Conservation (phyloP, 2,888 invertebrate genomes). For the Adelphocoris suturalis region DNA sequence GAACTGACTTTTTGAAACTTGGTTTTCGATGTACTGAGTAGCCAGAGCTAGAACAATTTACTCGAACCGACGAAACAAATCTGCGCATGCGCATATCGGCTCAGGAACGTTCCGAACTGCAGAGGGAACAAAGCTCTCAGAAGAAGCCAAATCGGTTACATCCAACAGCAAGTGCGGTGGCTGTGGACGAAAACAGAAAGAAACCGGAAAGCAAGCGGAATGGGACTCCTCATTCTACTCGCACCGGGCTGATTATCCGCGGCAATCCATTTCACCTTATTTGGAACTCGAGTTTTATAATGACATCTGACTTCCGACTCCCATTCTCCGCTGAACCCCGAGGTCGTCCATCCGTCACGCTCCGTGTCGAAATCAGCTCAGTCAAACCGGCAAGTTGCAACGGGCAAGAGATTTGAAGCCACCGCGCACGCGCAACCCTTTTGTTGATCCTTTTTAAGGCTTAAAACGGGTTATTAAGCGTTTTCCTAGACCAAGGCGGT, state of each 20-base stretch:
- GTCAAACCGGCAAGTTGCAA: background rate
- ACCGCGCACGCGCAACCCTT: background rate
- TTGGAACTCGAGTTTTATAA: conserved; percentile 43
- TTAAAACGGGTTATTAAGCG: background rate
- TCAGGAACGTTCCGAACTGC: too few relatives aligned
- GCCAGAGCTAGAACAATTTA: too few relatives aligned
- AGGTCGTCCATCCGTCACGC: conserved; percentile 39
- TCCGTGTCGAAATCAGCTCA: conserved; percentile 42
- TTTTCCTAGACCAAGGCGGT: background rate
- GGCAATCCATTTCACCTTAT: conserved; percentile 51
- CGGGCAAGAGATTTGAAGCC: conserved; percentile 1
- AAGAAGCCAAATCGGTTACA: background rate
- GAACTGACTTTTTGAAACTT: too few relatives aligned
- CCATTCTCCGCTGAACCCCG: conserved; percentile 10
- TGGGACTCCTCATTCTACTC: conserved; percentile 21
- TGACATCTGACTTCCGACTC: conserved; percentile 49
- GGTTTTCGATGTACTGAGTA: too few relatives aligned
- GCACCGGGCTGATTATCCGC: conserved; percentile 20
- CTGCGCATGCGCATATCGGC: too few relatives aligned
- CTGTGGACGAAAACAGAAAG: background rate
- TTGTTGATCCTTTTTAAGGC: conserved; percentile 40
- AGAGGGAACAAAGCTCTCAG: too few relatives aligned
- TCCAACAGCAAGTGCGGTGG: background rate
- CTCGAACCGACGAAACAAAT: too few relatives aligned
- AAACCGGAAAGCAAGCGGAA: conserved; percentile 17